Base-by-base conservation (phyloP, 2,113 vertebrate species). In the Sapajus apella region DNA sequence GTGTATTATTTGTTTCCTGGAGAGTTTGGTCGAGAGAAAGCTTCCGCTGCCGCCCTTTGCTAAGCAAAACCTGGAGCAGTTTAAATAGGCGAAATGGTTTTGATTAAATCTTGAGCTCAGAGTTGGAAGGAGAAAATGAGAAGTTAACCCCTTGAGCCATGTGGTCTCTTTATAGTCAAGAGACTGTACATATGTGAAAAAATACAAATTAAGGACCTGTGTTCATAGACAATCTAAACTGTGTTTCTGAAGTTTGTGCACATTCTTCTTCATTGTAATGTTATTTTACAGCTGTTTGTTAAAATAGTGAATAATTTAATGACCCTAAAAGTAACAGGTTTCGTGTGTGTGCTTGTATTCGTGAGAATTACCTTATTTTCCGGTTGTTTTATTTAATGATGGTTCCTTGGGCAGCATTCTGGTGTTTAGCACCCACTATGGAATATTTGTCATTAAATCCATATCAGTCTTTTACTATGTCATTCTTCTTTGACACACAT, bases 401-500 rank as follows among this genome's bases (percentile, higher is more conserved):
- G 96, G 94, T 84, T 91, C 68, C 58, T 93, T 92, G 95, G 77
- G 96, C 90, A 92, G 87, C 55, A 23, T 92, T 87, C 84, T 94
- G 88, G 47, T 95, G 68, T 96, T 80, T 90, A 88, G 55, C 80
- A 90, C 94, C 76, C 82, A 79, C 40, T 83, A 75, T 82, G 85
- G 47, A 94, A 52, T 96, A 96, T 97, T 95, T 91, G 87, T 96
- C 95, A 98, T 97, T 98, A 97, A 97, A 98, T 96, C 73, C 47
- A 0, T 87, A 88, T 92, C 68, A 50, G 58, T 91, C 94, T 95
- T 98, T 94, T 56, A 72, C 45, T 50, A 81, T 88, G 79, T 80
- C 80, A 14, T 77, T 64, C 47, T 77, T 89, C 35, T 13, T 77
- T 91, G 56, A 90, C 35, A 43, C 50, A 47, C 17, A 11, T 75